A percentile compares a stretch with the other conserved stretches of the same genome.
Conservation (phyloP, 2,888 invertebrate genomes). For the Ethmia dodecea region DNA sequence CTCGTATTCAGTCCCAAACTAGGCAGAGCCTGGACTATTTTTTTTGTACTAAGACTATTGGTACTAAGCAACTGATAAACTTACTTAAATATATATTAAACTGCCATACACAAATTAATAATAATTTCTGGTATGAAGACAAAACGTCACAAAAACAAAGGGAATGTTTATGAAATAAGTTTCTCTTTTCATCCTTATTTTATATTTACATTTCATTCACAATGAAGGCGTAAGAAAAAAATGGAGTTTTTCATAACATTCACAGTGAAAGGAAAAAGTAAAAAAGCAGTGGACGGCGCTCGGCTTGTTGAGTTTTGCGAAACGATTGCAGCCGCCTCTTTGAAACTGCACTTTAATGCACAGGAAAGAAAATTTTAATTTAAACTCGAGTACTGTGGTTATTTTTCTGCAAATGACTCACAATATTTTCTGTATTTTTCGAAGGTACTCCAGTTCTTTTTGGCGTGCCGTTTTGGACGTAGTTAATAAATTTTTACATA, state of each 20-base stretch:
- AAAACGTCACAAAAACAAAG: not conserved
- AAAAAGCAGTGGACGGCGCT: constrained; percentile 16
- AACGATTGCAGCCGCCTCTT: constrained; percentile 27
- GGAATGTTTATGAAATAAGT: constrained; percentile 13
- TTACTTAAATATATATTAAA: no score
- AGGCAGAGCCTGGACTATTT: no score
- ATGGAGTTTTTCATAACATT: constrained; percentile 14
- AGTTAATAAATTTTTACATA: no score
- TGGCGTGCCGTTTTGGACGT: no score
- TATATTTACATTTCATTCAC: constrained; percentile 12
- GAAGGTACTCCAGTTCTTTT: no score
- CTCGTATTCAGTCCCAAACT: no score
- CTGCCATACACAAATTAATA: no score
- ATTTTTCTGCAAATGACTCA: no score
- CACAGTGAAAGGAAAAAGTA: constrained; percentile 13
- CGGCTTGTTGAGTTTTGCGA: constrained; percentile 25
- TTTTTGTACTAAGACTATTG: no score
- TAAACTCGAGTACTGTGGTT: not conserved
- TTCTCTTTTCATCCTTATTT: constrained; percentile 10
- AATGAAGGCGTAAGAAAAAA: constrained; percentile 15
- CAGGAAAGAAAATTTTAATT: constrained; percentile 25
- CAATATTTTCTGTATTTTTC: no score
- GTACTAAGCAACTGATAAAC: no score
- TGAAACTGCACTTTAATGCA: constrained; percentile 23
- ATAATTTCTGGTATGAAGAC: no score